Conservation (phyloP, 2,797 vertebrate genomes). For the Ciconia nigra region DNA sequence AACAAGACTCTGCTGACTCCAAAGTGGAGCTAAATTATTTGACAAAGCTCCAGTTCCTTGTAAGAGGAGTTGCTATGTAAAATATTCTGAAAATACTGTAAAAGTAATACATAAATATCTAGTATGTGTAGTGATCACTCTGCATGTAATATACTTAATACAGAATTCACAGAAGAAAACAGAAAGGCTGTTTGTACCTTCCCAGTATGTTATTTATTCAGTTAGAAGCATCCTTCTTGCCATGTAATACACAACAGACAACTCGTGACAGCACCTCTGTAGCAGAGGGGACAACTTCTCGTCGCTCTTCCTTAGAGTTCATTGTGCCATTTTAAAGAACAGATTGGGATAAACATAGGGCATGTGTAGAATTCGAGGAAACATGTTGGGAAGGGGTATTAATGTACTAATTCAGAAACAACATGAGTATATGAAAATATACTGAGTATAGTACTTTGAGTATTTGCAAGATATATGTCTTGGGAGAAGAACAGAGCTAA, state of each 20-base stretch:
- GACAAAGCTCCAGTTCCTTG: background rate
- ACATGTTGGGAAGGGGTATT: background rate
- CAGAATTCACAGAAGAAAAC: background rate
- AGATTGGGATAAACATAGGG: background rate
- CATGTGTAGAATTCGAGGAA: background rate
- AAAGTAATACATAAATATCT: background rate
- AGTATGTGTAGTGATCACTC: background rate
- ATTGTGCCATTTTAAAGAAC: background rate
- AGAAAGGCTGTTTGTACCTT: background rate
- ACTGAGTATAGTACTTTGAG: background rate
- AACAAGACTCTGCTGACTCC: background rate
- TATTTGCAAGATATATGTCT: background rate
- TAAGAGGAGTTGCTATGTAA: background rate
- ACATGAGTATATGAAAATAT: background rate
- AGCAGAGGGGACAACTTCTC: background rate
- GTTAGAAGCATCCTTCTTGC: background rate
- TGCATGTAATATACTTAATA: background rate
- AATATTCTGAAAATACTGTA: background rate
- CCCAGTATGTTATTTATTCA: background rate
- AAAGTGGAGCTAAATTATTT: background rate
- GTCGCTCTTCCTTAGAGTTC: background rate
- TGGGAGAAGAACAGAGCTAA: background rate
- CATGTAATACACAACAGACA: background rate
- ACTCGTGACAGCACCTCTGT: background rate
- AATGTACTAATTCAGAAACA: background rate